A percentile compares a stretch with the other conserved stretches of the same genome.
Conservation (phyloP, 92 coral and sea anemone species). For the Virgularia gustaviana region DNA sequence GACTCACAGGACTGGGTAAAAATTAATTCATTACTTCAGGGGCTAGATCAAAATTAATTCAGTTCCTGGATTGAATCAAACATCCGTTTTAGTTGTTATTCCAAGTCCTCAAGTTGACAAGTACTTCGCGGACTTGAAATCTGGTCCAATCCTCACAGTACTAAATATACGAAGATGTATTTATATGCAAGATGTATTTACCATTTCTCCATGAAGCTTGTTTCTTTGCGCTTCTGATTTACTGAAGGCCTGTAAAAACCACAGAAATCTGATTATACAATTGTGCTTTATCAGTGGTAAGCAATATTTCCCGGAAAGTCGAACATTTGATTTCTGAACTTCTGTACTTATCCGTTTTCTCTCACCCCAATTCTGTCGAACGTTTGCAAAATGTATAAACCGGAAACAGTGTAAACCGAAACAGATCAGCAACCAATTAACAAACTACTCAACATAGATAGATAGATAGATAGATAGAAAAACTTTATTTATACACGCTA, state of each 20-base stretch:
- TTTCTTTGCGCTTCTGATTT: constrained; percentile 16
- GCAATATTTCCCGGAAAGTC: background rate
- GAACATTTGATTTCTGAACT: background rate
- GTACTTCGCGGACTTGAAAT: background rate
- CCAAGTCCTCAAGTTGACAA: no score
- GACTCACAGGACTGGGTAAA: no score
- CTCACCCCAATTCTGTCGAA: no score
- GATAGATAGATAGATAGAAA: no score
- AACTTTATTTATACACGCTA: no score
- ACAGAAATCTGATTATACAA: no score
- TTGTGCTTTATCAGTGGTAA: no score
- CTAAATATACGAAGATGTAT: background rate
- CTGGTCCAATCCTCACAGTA: background rate
- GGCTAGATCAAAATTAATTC: no score
- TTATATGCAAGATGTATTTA: background rate
- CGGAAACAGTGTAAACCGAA: no score
- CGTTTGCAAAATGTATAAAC: no score
- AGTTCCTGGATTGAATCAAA: background rate
- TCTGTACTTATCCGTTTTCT: background rate
- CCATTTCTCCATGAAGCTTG: constrained; percentile 8
- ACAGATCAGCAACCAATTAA: background rate
- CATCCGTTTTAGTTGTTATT: background rate
- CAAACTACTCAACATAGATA: background rate
- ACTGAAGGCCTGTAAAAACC: background rate
- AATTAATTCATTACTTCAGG: no score